Conservation (phyloP, 2,113 vertebrate species). For the Lathamus discolor region DNA sequence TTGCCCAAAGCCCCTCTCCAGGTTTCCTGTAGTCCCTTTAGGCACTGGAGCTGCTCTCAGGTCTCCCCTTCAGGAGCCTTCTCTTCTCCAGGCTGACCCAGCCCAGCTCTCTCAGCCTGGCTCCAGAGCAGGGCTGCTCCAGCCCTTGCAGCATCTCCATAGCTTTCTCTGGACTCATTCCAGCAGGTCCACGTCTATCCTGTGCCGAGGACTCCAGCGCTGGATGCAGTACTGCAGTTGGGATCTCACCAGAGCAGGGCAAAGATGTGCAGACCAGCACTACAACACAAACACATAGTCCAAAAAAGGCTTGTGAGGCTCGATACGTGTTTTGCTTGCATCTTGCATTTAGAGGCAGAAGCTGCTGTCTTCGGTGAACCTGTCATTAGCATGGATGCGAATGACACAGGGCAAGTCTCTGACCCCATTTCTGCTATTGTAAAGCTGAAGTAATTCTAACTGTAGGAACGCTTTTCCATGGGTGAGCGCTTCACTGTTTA, state of each 20-base stretch:
- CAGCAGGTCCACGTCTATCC: neutral
- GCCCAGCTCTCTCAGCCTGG: neutral
- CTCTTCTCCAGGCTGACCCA: neutral
- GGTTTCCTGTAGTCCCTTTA: no score
- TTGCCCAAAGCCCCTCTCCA: no score
- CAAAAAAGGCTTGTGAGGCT: neutral
- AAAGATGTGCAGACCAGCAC: neutral
- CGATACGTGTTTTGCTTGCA: neutral
- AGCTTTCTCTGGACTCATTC: neutral
- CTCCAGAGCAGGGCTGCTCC: neutral
- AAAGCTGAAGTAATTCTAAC: neutral
- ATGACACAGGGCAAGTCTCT: neutral
- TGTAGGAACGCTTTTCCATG: neutral
- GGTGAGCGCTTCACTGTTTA: neutral
- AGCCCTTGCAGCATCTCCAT: neutral
- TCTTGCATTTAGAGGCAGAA: neutral
- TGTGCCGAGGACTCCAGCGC: neutral
- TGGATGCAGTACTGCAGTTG: fast-evolving
- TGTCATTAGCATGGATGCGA: neutral
- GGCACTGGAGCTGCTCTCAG: no score
- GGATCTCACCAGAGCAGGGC: neutral
- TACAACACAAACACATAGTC: neutral
- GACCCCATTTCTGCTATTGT: neutral
- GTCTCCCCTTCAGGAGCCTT: neutral
- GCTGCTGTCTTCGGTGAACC: neutral